Percentiles rank a stretch among this genome's conserved stretches.
phyloP scores from a whole-genome alignment of 2,797 vertebrate genomes.

The Artibeus jamaicensis region DNA sequence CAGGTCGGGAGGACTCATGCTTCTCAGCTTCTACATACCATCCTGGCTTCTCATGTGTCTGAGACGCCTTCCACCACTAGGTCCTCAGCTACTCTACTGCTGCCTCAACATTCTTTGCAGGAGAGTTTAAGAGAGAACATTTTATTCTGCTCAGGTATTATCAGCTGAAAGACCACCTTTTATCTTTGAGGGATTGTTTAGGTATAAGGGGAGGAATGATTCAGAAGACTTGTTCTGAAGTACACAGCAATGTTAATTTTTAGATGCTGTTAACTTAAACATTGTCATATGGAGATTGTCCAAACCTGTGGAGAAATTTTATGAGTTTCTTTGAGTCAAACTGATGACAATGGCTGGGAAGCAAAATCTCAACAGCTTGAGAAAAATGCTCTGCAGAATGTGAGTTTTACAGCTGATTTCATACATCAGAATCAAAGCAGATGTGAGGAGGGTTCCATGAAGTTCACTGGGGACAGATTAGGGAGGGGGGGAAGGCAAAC shows the following conservation, averaged over 20 bases:
- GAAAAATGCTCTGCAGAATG: neutral
- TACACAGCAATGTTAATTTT: neutral
- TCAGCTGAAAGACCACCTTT: neutral
- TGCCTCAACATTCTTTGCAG: neutral
- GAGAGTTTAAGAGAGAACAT: neutral
- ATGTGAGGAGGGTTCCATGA: neutral
- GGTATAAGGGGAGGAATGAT: neutral
- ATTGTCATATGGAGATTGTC: neutral
- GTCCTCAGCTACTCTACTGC: neutral
- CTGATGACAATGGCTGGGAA: neutral
- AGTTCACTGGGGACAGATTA: neutral
- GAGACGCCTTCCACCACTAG: neutral
- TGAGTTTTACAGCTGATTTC: neutral
- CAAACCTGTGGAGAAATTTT: neutral
- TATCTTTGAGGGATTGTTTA: neutral
- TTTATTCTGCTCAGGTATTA: neutral
- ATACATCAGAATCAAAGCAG: neutral
- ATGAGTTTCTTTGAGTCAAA: neutral
- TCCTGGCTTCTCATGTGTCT: neutral
- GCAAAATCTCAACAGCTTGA: neutral
- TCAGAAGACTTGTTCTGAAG: neutral
- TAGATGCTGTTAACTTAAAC: neutral
- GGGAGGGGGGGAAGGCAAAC: neutral
- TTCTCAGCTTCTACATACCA: neutral
- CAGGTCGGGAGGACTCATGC: neutral